Evolutionary conservation across 2,797 vertebrate species (phyloP), one percentile per base, ranked within the genome.

Genomic region (Bradypodion ventrale): DNA sequence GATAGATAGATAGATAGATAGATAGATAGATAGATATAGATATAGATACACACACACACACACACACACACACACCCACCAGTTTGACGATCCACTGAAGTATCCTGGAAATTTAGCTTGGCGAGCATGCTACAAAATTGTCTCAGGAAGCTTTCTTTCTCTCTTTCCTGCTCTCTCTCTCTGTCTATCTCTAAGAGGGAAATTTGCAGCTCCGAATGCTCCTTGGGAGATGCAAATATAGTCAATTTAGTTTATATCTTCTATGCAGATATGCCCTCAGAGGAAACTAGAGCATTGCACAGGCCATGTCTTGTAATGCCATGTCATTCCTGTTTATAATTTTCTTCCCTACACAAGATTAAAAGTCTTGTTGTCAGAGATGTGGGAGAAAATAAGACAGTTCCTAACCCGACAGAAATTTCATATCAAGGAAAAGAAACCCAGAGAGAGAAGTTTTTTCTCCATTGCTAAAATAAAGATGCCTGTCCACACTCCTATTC

Each of bases 401-500:
- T 32, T 1, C 40, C 4, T n/a, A n/a, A 32, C n/a, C 2, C 3
- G 63, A 40, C 65, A 49, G 7, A 63, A 72, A 3, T 62, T 32
- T 62, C n/a, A 87, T 72, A 35, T 8, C 78, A 87, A 80, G 42
- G 72, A 46, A 49, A n/a, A 6, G 73, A 65, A 9, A 84, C 89
- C 2, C 40, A 29, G n/a, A 21, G 83, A n/a, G 4, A 21, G 13
- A 82, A 9, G 29, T 29, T 2, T 56, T 87, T 84, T 65, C n/a
- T 56, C 44, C 87, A 37, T 77, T 52, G 49, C 83, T 82, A 21
- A 86, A 78, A 42, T 68, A 86, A 90, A 87, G 75, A 76, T 40
- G 79, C 74, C 6, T 75, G 75, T 81, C 88, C 89, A 82, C 85
- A 85, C 82, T 88, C 37, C 74, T 65, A 75, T 5, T 80, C 35